These are phyloP conservation scores for Embidobia sp. DNA, from an alignment of 2,888 invertebrate species.

Conservation along the genomic window DNA sequence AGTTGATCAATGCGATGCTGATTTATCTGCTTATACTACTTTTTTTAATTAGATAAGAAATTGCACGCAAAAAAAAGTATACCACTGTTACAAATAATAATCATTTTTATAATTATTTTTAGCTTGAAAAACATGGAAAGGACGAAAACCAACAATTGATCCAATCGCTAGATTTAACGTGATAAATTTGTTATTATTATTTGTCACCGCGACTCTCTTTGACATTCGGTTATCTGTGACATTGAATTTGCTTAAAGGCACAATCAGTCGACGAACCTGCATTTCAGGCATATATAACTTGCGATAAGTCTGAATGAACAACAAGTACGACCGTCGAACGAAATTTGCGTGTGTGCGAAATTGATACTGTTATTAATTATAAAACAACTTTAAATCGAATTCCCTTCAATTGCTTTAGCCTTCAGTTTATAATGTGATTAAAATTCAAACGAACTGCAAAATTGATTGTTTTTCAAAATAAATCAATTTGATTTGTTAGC, in stretches of 20 bases:
- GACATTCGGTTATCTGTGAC: slow-evolving; percentile 71
- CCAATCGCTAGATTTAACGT: slow-evolving; percentile 42
- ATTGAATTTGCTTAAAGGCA: slow-evolving; percentile 69
- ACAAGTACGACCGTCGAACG: slow-evolving; percentile 36
- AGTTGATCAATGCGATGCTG: neutral
- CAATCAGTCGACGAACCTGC: slow-evolving; percentile 68
- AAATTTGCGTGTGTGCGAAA: slow-evolving; percentile 18
- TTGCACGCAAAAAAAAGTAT: too few relatives aligned
- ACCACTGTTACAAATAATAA: too few relatives aligned
- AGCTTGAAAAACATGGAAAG: too few relatives aligned
- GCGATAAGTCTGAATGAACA: slow-evolving; percentile 52
- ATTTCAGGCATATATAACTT: slow-evolving; percentile 56
- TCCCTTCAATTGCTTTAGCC: too few relatives aligned
- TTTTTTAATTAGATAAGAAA: too few relatives aligned
- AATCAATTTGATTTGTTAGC: too few relatives aligned
- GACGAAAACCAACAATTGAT: slow-evolving; percentile 9
- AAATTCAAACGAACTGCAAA: too few relatives aligned
- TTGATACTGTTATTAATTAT: slow-evolving; percentile 20
- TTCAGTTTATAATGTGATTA: too few relatives aligned
- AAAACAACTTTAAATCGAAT: neutral
- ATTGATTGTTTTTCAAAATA: too few relatives aligned
- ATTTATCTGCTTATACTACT: too few relatives aligned
- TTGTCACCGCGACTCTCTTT: slow-evolving; percentile 53
- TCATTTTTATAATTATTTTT: too few relatives aligned
- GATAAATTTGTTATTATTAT: slow-evolving; percentile 60